Evolutionary conservation across 2,113 vertebrate species (phyloP).

Genomic region (Jacana jacana): DNA sequence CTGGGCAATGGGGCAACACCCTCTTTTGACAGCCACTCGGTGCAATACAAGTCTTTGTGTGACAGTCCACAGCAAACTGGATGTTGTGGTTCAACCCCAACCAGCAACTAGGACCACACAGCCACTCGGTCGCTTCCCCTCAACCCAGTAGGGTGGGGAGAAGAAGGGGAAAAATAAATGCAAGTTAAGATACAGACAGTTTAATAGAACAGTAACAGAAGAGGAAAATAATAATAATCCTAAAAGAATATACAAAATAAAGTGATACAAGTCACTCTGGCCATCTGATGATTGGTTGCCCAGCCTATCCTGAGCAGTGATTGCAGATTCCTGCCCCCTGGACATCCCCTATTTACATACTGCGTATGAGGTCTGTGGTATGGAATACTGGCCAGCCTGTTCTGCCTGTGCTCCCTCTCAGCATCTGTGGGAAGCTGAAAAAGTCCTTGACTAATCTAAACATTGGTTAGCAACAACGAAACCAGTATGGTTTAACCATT

Average conservation of each 20-base stretch:
- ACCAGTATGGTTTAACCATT: background rate
- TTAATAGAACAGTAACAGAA: background rate
- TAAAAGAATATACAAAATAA: background rate
- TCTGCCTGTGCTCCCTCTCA: background rate
- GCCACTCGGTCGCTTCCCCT: background rate
- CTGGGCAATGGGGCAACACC: background rate
- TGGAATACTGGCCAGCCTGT: background rate
- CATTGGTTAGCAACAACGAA: background rate
- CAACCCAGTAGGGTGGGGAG: background rate
- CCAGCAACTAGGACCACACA: background rate
- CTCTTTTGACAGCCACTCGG: no score
- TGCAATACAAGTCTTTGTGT: no score
- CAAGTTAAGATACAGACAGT: background rate
- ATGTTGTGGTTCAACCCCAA: background rate
- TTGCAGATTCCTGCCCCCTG: background rate
- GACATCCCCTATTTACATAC: background rate
- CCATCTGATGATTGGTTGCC: background rate
- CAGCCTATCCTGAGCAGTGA: background rate
- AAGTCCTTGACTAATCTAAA: background rate
- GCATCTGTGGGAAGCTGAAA: background rate
- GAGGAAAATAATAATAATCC: background rate
- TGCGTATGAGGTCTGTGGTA: background rate
- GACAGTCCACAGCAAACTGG: rapidly evolving
- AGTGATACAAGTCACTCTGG: background rate
- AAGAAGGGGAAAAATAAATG: background rate